Evolutionary conservation across 2,113 vertebrate genomes (phyloP).

Genomic region (Nymphicus hollandicus): DNA sequence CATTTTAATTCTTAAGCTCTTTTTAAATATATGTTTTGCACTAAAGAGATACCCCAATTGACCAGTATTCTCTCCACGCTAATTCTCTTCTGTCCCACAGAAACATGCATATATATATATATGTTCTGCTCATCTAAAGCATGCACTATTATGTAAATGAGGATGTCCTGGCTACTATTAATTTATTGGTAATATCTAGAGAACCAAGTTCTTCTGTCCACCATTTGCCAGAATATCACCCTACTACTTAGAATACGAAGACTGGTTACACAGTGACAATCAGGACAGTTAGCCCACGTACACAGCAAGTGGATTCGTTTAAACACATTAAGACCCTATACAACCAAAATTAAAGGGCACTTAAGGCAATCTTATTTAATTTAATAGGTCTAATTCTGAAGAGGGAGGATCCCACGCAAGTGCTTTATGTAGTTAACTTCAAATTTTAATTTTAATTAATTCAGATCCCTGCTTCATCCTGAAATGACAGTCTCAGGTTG

Average conservation of each 20-base stretch:
- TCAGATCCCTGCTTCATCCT: not conserved
- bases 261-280: not conserved
- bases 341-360: not conserved
- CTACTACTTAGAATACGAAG: not conserved
- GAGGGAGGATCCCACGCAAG: not conserved
- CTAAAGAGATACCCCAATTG: not conserved
- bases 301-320: not conserved
- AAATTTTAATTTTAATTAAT: not conserved
- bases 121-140: not conserved
- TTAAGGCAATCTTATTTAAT: not conserved
- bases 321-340: not conserved
- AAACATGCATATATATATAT: not conserved
- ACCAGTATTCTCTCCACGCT: not conserved
- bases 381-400: not conserved
- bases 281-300: not conserved
- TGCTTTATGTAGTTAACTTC: conserved; percentile 5
- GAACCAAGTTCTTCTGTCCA: not conserved
- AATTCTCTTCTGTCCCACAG: not conserved
- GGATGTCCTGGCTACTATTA: not conserved
- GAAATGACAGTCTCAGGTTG: not conserved
- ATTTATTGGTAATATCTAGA: not conserved
- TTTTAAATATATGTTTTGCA: not conserved
- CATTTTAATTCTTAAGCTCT: not conserved
- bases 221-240: not conserved
- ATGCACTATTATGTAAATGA: not conserved